phyloP scores from a whole-genome alignment of 1,140 invertebrate genomes.

The Megalopta genalis region DNA sequence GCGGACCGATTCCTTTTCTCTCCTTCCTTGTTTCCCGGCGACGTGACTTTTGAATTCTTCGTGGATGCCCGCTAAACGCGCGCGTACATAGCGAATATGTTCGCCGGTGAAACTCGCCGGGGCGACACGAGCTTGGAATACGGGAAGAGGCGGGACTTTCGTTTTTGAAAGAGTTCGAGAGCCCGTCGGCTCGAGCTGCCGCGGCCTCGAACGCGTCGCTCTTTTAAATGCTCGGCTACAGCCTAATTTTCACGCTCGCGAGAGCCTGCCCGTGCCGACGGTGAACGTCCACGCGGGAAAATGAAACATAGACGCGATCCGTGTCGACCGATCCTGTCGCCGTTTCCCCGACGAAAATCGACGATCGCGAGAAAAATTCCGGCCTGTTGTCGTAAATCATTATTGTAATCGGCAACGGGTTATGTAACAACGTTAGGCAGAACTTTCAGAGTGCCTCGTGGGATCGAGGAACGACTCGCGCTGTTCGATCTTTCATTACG shows the following conservation, averaged over 20 bases:
- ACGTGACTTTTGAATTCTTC: constrained; percentile 49
- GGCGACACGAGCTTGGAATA: constrained; percentile 69
- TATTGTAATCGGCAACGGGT: constrained; percentile 15
- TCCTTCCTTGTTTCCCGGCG: constrained; percentile 27
- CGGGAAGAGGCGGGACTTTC: constrained; percentile 69
- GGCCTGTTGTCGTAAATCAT: constrained; percentile 16
- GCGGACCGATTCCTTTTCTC: constrained; percentile 7
- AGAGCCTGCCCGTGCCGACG: no score
- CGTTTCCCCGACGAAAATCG: constrained; percentile 14
- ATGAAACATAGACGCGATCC: no score
- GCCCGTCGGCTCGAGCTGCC: constrained; percentile 18
- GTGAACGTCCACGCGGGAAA: no score
- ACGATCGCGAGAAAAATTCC: constrained; percentile 8
- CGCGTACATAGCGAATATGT: constrained; percentile 60
- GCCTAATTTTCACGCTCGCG: constrained; percentile 24
- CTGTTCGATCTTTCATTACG: constrained; percentile 3
- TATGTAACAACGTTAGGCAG: not conserved
- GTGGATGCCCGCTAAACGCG: constrained; percentile 56
- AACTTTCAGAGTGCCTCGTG: constrained; percentile 9
- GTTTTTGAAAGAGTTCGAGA: constrained; percentile 67
- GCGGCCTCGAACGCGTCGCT: constrained; percentile 57
- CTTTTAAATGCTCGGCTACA: constrained; percentile 37
- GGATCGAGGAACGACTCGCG: not conserved
- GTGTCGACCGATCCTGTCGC: no score
- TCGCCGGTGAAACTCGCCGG: constrained; percentile 70